Evolutionary conservation across 1,140 invertebrate species (phyloP), one percentile per base, ranked within the genome.

Genomic region (Camponotus floridanus): DNA sequence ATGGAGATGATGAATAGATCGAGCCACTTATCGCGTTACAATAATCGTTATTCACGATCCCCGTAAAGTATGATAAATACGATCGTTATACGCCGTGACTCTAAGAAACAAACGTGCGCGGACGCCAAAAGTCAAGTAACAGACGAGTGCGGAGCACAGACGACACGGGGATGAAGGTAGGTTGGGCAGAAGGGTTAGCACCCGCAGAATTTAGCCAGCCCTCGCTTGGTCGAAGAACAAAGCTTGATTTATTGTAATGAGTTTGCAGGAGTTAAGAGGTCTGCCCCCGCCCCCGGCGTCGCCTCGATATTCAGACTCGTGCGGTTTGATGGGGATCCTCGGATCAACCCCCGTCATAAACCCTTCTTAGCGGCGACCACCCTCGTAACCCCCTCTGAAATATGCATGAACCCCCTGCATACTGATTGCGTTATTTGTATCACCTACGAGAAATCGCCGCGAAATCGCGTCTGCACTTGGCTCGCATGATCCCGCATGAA

Each of bases 221-320:
- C 92, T 93, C 85, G 92, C 81, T 86, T 91, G 92, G 88, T 92
- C 92, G 94, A 94, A 94, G 95, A 95, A 95, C 94, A 95, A 95
- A 95, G 94, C 94, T 95, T 95, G 94, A 95, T 95, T 95, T 95
- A 95, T 95, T 94, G 94, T 95, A 95, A 95, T 95, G 95, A 95
- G 95, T 95, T 95, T 95, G 94, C 91, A 92, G 94, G 94, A 95
- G 94, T 95, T 95, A 95, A 94, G 94, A 95, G 95, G 94, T 93
- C 91, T 90, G 80, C 90, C 87, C 87, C 79, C 73, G 86, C 73
- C 86, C 91, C 88, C 87, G 87, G 71, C 70, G 87, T 83, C 79
- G 87, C 92, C 91, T 95, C 94, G 92, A 95, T 95, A 94, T 94
- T 94, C 92, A 92, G 90, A 91, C 91, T 91, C 87, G 92, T 94